Evolutionary conservation across 2,797 vertebrate species (phyloP).

Genomic region (Oreonectes daqikongensis): DNA sequence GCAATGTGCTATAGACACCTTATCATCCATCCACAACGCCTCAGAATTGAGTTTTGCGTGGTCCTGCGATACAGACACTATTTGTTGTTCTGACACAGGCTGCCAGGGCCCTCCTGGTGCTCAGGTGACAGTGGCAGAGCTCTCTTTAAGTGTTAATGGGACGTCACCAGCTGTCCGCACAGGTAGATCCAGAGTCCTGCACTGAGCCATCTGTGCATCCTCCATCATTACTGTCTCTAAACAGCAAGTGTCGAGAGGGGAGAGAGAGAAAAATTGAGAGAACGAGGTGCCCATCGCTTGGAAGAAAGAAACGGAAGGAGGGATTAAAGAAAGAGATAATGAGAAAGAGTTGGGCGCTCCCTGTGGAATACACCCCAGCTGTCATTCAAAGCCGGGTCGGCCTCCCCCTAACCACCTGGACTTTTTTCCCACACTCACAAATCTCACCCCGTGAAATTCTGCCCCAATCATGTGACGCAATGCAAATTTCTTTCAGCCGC

Average conservation of each 20-base stretch:
- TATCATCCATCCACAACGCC: too few relatives aligned
- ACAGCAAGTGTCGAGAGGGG: neutral
- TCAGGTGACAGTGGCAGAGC: conserved; percentile 56
- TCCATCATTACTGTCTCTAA: conserved; percentile 48
- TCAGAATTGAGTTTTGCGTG: neutral
- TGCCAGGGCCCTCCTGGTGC: conserved; percentile 42
- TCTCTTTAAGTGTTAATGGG: conserved; percentile 60
- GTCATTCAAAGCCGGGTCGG: conserved; percentile 32
- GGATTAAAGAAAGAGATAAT: conserved; percentile 21
- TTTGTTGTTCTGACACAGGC: conserved; percentile 31
- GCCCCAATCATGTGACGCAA: conserved; percentile 24
- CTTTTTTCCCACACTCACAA: conserved; percentile 50
- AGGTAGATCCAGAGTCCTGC: conserved; percentile 57
- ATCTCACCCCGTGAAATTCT: conserved; percentile 14
- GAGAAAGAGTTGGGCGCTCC: conserved; percentile 5
- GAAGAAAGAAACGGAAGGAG: neutral
- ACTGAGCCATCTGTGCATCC: conserved; percentile 61
- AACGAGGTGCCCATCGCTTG: neutral
- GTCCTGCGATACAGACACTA: neutral
- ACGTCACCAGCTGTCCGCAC: conserved; percentile 59
- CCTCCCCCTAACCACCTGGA: conserved; percentile 50
- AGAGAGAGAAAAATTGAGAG: neutral
- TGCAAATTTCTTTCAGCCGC: conserved; percentile 4
- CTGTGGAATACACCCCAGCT: conserved; percentile 42
- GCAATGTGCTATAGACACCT: too few relatives aligned